A percentile compares a stretch with the other conserved stretches of the same genome.
Conservation (phyloP, 2,113 vertebrate species). For the Hypocryptadius cinnamomeus region DNA sequence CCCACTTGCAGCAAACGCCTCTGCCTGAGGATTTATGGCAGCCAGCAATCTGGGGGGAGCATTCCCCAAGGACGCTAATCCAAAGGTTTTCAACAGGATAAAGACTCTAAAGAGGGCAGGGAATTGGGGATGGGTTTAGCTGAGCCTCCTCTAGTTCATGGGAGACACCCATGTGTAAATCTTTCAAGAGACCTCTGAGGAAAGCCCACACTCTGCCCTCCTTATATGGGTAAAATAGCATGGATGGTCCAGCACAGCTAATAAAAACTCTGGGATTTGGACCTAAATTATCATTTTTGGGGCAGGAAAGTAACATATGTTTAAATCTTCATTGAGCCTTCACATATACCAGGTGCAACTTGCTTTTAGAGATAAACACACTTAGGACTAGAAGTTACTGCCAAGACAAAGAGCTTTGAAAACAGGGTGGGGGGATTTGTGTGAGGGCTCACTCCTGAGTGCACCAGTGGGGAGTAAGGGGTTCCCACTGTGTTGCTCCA, state of each 20-base stretch:
- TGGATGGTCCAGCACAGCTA: background rate
- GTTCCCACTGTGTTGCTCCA: background rate
- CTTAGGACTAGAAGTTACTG: background rate
- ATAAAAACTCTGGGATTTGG: background rate
- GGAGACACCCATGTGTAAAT: background rate
- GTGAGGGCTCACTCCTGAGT: background rate
- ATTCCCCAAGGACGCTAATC: background rate
- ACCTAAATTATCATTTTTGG: background rate
- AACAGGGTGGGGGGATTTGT: background rate
- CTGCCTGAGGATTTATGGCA: background rate
- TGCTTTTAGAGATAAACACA: background rate
- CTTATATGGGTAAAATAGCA: background rate
- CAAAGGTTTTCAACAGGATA: background rate
- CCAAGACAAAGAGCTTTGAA: background rate
- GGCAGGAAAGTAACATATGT: background rate
- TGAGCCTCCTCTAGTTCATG: background rate
- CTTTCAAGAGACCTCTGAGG: fast-evolving
- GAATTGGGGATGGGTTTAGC: background rate
- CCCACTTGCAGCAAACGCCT: fast-evolving
- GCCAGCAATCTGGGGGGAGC: background rate
- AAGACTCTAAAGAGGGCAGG: background rate
- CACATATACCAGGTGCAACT: background rate
- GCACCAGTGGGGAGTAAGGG: background rate
- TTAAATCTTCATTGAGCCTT: background rate
- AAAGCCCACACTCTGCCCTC: background rate